These are phyloP conservation scores for Athetis lepigone DNA, from an alignment of 2,888 invertebrate genomes.

Conservation along the genomic window DNA sequence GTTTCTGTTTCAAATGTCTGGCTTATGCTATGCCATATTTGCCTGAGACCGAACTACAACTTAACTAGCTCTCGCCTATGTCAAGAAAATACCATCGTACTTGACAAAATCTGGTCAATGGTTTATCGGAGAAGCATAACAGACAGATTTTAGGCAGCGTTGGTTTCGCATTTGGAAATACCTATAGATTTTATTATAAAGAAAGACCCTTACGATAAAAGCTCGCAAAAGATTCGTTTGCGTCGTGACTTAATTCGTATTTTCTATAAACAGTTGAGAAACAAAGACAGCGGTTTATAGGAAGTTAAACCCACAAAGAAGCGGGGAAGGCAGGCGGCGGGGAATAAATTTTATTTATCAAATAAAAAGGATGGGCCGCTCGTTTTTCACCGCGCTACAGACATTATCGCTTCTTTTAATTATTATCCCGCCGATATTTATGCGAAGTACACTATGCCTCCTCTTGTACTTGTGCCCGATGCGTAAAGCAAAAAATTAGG, in stretches of 20 bases:
- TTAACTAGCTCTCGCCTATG: no score
- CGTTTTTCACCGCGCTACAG: constrained; percentile 89
- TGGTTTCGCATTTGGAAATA: no score
- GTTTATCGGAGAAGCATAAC: no score
- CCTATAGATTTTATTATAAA: neutral
- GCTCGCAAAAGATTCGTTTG: constrained; percentile 13
- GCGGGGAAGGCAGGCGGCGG: constrained; percentile 78
- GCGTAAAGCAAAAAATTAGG: constrained; percentile 61
- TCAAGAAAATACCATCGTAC: no score
- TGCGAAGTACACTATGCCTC: constrained; percentile 74
- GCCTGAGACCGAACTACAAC: no score
- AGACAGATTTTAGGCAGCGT: no score
- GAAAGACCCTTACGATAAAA: neutral
- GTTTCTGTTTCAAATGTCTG: no score
- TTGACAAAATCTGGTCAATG: no score
- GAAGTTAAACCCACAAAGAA: constrained; percentile 80
- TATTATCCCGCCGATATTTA: constrained; percentile 90
- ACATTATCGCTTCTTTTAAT: constrained; percentile 91
- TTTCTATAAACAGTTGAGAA: constrained; percentile 66
- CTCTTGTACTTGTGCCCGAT: constrained; percentile 62
- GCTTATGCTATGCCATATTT: no score
- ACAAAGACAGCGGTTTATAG: constrained; percentile 72
- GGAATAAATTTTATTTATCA: constrained; percentile 91
- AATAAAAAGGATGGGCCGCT: constrained; percentile 90
- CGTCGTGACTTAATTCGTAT: constrained; percentile 36